Evolutionary conservation across 1,140 invertebrate species (phyloP), one percentile per base, ranked within the genome.

Genomic region (Procambarus clarkii): DNA sequence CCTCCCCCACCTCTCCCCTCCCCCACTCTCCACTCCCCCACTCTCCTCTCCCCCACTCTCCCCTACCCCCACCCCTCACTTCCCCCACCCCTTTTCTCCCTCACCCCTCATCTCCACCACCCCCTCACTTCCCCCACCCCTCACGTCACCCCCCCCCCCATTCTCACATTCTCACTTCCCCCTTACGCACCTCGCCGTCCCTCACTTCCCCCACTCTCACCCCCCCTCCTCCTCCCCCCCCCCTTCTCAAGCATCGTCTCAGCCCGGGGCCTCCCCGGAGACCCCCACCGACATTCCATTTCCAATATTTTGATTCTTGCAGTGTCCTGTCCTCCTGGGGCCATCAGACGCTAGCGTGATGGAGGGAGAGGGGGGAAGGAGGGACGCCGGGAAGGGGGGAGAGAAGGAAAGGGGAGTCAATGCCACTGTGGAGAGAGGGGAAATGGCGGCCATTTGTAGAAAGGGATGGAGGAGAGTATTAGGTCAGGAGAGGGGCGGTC

Each of bases 281-380:
- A 86, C 15, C 74, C 83, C 48, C 58, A 21, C 76, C 74, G 50
- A 76, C 85, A 87, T 79, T 87, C 85, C 74, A 87, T 87, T 87
- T 87, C 85, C 85, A 87, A 78, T 87, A 87, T 87, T 87, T 87
- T 79, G 85, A 87, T 87, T 87, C 76, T 76, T 87, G n/a, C 50
- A 87, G 45, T 86, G 84, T 86, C 84, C 84, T 77, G 71, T 87
- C 54, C 50, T 87, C 21, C 13, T 21, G 77, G 85, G 76, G 34
- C 85, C 76, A 79, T 87, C 85, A 79, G 76, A 74, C 54, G 45
- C 48, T 7, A 79, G 50, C 13, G 50, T 54, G 15, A 18, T 34
- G 58, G 45, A 69, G 78, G 48, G 48, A 18, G 64, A 44, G 64
- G 13, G 13, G 54, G 80, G 64, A 58, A 58, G 34, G 45, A 21